These are phyloP conservation scores for Poeciliopsis turrubarensis DNA, from an alignment of 2,113 vertebrate genomes.

Conservation along the genomic window DNA sequence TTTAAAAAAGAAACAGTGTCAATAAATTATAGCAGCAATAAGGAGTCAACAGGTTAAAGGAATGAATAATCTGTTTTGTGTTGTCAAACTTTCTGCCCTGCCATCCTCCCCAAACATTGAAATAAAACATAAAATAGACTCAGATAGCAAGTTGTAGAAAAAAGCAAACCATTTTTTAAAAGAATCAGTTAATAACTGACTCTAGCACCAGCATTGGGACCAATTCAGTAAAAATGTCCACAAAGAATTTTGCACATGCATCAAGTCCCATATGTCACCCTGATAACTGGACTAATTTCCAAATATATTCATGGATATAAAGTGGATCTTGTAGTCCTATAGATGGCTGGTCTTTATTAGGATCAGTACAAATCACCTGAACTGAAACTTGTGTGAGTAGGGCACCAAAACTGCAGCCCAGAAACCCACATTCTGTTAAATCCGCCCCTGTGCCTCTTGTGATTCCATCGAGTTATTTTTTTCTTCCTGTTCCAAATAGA, in stretches of 20 bases:
- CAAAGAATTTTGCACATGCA: no score
- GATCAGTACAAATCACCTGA: not conserved
- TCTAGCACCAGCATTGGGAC: not conserved
- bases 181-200: not conserved
- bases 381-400: not conserved
- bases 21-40: no score
- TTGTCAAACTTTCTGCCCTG: no score
- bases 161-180: not conserved
- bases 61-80: no score
- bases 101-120: not conserved
- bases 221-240: no score
- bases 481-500: not conserved
- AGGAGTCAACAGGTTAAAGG: no score
- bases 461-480: not conserved
- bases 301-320: not conserved
- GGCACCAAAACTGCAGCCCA: not conserved
- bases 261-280: no score
- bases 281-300: not conserved
- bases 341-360: not conserved
- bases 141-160: no score
- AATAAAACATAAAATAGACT: not conserved
- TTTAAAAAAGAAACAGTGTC: no score
- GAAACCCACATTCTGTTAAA: not conserved
- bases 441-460: not conserved
- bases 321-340: not conserved